Base-by-base conservation (phyloP, 92 coral and sea anemone species). In the Bergia sp. region DNA sequence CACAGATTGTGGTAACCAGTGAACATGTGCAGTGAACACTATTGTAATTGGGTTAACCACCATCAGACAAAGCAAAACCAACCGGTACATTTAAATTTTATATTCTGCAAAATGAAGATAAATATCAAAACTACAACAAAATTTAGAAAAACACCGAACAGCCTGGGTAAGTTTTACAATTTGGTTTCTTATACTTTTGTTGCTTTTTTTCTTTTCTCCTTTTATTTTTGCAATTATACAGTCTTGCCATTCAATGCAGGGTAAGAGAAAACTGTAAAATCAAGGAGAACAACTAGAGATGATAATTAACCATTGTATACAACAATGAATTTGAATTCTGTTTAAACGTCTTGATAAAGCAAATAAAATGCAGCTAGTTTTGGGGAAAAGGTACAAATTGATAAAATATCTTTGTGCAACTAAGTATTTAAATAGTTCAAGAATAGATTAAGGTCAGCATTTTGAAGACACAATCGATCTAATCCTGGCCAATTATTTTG, bases 401-500 rank as follows among this genome's bases (percentile, higher is more conserved):
- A 72, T 37, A 29, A 72, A 72, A 72, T 72, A 38, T 3, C 18
- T 72, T 7, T 38, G 20, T 74, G 1, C 21, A 1, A 47, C 41
- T 38, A 39, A 74, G 39, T 37, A 12, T 11, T 76, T 41, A 2
- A 76, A 3, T 7, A 18, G 36, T 42, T 38, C 43, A 29, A 39
- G 37, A 39, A 42, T 7, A 42, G 2, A n/a, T 41, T 8, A 15
- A 15, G 53, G 23, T 20, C 53, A 39, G 36, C 29, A 20, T 76
- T 41, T 16, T 42, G n/a, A 73, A 12, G 41, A 38, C 21, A 20
- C 45, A 39, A 16, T 29, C 29, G 29, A 29, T 76, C 79, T 76
- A 76, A 76, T 76, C 79, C 37, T 13, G 79, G 79, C 79, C 79
- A 76, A 40, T 15, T 76, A 12, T 41, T 76, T 76, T 76, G 79